Evolutionary conservation across 1,140 invertebrate species (phyloP), one percentile per base, ranked within the genome.

Genomic region (Campoletis sonorensis): DNA sequence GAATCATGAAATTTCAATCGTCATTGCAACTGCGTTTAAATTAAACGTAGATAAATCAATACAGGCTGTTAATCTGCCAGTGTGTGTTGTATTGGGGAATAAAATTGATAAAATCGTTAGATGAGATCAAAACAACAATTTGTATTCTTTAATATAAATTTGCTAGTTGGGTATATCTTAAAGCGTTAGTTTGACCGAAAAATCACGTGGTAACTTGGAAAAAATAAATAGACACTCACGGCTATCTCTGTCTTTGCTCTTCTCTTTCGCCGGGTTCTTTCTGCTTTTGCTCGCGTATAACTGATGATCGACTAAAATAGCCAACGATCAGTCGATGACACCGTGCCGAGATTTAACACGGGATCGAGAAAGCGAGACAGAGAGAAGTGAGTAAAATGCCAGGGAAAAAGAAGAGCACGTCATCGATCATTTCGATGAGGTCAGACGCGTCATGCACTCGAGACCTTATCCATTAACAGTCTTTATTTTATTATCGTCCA

Each of bases 291-390:
- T 80, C 49, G 33, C 82, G 72, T 82, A 54, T 45, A 79, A 81
- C 78, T 68, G 61, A 82, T 71, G 67, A 33, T 33, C 73, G 81
- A 76, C 80, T 49, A 64, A 86, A 86, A 86, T 86, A 86, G 82
- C 40, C 76, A 75, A 81, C 81, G 84, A 83, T 85, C 86, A 87
- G 85, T 85, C 84, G 86, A 87, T 86, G 86, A 87, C 85, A 86
- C 81, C 83, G 81, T 81, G 80, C 81, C 51, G 76, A 30, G 76
- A 30, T 82, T 82, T 79, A 45, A 72, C 81, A 64, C 75, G 54
- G 75, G 54, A 37, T n/a, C 27, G 30, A 33, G 67, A 33, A 21
- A 70, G 15, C 4, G 67, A 30, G 30, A 70, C 21, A 33, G 30
- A 70, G 15, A 70, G 67, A n/a, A n/a, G 54, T 58, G 75, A 23